Evolutionary conservation across 2,113 vertebrate genomes (phyloP).

Genomic region (Marmota flaviventris): DNA sequence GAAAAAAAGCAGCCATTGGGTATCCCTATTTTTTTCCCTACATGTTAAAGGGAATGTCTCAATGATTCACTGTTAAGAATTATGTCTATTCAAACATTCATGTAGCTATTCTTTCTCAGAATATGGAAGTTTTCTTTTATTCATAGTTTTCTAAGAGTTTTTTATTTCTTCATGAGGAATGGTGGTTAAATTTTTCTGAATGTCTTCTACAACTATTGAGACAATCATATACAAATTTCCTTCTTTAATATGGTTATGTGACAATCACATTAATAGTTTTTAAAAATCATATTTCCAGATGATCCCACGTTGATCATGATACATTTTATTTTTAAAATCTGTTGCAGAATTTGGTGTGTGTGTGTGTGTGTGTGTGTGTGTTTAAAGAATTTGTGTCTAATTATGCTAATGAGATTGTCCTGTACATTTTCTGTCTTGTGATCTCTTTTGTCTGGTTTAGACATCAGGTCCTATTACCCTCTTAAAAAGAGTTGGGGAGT

Average conservation of each 20-base stretch:
- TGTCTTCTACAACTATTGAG: neutral
- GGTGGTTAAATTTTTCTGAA: neutral
- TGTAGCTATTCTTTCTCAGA: neutral
- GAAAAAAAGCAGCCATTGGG: neutral
- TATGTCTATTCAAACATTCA: conserved; percentile 10
- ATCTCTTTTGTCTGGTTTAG: neutral
- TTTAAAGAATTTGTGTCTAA: neutral
- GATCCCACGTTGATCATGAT: neutral
- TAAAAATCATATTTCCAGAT: neutral
- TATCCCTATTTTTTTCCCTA: neutral
- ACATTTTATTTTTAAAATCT: neutral
- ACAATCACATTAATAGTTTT: conserved; percentile 28
- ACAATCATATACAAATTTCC: neutral
- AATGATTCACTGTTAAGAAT: neutral
- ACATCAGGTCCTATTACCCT: neutral
- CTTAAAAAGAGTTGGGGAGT: neutral
- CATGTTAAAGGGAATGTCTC: neutral
- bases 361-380: neutral
- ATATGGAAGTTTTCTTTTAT: neutral
- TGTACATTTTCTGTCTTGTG: neutral
- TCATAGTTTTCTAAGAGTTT: neutral
- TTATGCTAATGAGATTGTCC: neutral
- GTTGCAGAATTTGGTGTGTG: neutral
- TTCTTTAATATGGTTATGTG: neutral
- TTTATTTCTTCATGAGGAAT: neutral